phyloP scores from a whole-genome alignment of 1,140 invertebrate genomes.

The Brachionus koreanus region DNA sequence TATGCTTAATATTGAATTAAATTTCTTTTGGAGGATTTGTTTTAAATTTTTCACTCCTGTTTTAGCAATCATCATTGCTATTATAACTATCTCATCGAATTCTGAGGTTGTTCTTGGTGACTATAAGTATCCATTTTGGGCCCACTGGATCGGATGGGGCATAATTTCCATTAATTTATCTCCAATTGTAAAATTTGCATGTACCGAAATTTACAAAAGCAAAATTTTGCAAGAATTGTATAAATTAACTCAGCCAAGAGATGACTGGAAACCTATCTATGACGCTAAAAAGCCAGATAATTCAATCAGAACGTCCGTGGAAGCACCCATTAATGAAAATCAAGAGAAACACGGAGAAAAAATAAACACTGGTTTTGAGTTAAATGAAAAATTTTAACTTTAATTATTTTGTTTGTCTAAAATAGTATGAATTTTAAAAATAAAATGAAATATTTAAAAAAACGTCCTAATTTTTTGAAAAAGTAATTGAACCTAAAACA shows the following conservation, averaged over 20 bases:
- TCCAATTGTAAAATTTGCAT: slow-evolving; percentile 19
- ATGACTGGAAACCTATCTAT: slow-evolving; percentile 36
- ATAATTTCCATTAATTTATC: slow-evolving; percentile 1
- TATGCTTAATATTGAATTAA: slow-evolving; percentile 33
- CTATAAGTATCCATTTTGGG: slow-evolving; percentile 43
- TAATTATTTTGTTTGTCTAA: background rate
- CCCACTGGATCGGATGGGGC: slow-evolving; percentile 20
- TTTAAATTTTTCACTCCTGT: slow-evolving; percentile 44
- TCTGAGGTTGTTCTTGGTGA: background rate
- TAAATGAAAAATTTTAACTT: background rate
- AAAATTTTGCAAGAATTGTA: slow-evolving; percentile 21
- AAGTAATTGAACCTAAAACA: no score
- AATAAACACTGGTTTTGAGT: background rate
- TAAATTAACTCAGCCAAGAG: slow-evolving; percentile 23
- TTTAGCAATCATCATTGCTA: slow-evolving; percentile 23
- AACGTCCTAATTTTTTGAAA: no score
- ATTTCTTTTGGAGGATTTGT: slow-evolving; percentile 31
- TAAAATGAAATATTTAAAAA: background rate
- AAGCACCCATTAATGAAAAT: background rate
- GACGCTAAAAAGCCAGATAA: background rate
- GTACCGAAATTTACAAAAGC: background rate
- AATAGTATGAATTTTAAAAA: background rate
- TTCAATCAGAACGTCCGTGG: background rate
- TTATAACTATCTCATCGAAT: slow-evolving; percentile 7
- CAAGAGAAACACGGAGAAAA: background rate